Base-by-base conservation (phyloP, 1,140 invertebrate genomes). In the Drosophila triauraria region DNA sequence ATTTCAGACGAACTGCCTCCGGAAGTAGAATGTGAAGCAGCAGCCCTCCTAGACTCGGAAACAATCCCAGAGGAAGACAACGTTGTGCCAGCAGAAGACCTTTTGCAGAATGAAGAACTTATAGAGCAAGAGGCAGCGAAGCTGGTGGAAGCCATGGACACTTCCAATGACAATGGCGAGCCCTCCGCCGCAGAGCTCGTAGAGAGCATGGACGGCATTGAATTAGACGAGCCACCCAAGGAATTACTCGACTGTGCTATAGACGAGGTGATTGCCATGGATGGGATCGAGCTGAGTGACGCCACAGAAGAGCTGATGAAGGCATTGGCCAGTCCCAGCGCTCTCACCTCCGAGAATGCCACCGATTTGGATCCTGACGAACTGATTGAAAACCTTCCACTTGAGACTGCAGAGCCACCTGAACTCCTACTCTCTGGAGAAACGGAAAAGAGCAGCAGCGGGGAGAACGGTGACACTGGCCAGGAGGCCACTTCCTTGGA, bases 241-340 rank as follows among this genome's bases (percentile, higher is more conserved):
- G 68, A 71, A 42, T 17, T 59, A 10, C 54, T 59, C 3, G 51
- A 71, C 3, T 58, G 44, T 23, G 53, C 12, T 7, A n/a, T 72
- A 15, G 69, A 51, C 40, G 68, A 74, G 3, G 54, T 43, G 9
- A 51, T 51, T 10, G 30, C 27, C 13, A 59, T 74, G 68, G 70
- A 72, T 23, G 70, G 53, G 13, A 60, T 51, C 15, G 70, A 72
- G 13, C 53, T 74, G 1, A 17, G 13, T 12, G 56, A n/a, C 6
- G 54, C 38, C 9, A 70, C 67, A 1, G 63, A 70, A 15, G 67
- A 70, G 32, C 40, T 70, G 3, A 70, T 70, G 23, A 68, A 69
- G 7, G 47, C 40, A 0, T 47, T 70, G 13, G 25, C 12, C 9
- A 35, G 42, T 20, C n/a, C 43, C 13, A 23, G 51, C n/a, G 25